Base-by-base conservation (phyloP, 2,888 invertebrate genomes). In the Polydrusus cervinus region DNA sequence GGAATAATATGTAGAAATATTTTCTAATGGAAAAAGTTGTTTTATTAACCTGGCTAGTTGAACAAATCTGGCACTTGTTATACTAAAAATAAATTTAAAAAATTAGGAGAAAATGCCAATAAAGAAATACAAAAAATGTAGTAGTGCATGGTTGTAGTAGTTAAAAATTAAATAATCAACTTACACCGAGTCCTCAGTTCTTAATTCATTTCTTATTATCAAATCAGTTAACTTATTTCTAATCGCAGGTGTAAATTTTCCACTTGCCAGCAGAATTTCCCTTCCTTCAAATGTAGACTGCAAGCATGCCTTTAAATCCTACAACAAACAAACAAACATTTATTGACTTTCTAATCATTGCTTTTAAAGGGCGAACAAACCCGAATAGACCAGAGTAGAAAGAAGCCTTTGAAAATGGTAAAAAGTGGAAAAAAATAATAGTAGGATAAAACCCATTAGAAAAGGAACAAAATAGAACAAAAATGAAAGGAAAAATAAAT, bases 151-250 rank as follows among this genome's bases (percentile, higher is more conserved):
- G 9, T 40, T 40, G 9, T 40, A 40, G 11, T 11, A 45, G 45
- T 45, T 45, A 45, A 13, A n/a, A 45, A 45, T 40, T 40, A 40
- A 11, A 11, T 40, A 40, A 11, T 40, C 13, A 45, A 45, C 45
- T 45, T 45, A 45, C 45, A 13, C 13, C 2, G 45, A 45, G 10
- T 45, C 45, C 45, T 45, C 45, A n/a, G 45, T 45, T 45, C 13
- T 45, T n/a, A 45, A n/a, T n/a, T 45, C 45, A n/a, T 45, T 45
- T 45, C n/a, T 45, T 45, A 45, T 45, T n/a, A 45, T 45, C 45
- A 45, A n/a, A n/a, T 45, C 45, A 45, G 45, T 45, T n/a, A 45
- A n/a, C n/a, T 45, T 45, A n/a, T 45, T 45, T 45, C 45, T 13
- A 45, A 45, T 45, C n/a, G 13, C 13, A 13, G 45, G n/a, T 45